Evolutionary conservation across 2,888 invertebrate species (phyloP).

Genomic region (Tryphoninae sp.): DNA sequence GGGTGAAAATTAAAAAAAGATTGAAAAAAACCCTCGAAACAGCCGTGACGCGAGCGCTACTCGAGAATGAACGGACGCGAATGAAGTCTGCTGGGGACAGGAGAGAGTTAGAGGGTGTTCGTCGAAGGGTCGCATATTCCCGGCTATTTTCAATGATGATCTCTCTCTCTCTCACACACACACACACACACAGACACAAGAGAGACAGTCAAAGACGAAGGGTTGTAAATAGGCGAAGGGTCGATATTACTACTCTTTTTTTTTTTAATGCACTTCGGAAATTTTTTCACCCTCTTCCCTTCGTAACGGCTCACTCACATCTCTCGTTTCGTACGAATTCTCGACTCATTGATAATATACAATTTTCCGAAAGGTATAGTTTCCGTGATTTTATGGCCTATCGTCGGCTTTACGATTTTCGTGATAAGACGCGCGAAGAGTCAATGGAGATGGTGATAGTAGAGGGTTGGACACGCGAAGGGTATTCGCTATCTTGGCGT

Average conservation of each 20-base stretch:
- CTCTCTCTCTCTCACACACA: too few species aligned
- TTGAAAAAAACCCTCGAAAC: not conserved
- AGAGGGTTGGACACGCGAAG: constrained; percentile 7
- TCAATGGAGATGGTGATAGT: not conserved
- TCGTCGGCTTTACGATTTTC: constrained; percentile 46
- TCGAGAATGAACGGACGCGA: not conserved
- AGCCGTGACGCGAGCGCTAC: not conserved
- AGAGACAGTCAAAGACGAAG: too few species aligned
- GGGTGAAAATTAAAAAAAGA: not conserved
- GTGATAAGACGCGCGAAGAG: constrained; percentile 20
- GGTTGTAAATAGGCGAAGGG: too few species aligned
- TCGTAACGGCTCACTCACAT: too few species aligned
- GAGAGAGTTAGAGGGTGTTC: not conserved
- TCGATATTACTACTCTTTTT: too few species aligned
- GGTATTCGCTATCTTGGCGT: constrained; percentile 20
- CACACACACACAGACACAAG: too few species aligned
- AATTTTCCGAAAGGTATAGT: constrained; percentile 22
- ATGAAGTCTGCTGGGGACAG: constrained; percentile 1
- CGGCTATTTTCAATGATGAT: too few species aligned
- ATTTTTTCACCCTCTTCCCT: too few species aligned
- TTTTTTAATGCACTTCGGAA: too few species aligned
- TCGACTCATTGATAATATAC: not conserved
- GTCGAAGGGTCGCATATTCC: too few species aligned
- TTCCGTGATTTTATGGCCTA: constrained; percentile 50
- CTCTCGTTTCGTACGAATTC: not conserved